These are phyloP conservation scores for Buceros bicornis DNA, from an alignment of 2,797 vertebrate species.

Conservation along the genomic window DNA sequence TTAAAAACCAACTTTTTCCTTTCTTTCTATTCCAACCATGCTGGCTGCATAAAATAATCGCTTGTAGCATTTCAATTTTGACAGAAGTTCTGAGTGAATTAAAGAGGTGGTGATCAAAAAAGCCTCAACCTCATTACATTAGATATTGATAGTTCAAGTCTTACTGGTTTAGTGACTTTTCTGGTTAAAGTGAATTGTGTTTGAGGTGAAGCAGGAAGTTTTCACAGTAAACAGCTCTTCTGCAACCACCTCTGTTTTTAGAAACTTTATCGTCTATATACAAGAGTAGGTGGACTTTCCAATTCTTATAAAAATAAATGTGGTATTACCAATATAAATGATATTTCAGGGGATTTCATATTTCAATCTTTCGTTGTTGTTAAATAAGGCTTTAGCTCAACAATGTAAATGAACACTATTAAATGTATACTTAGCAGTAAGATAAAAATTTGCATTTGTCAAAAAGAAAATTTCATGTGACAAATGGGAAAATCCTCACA, in stretches of 20 bases:
- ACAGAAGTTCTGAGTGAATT: constrained; percentile 22
- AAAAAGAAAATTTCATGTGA: neutral
- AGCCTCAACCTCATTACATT: neutral
- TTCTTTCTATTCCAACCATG: neutral
- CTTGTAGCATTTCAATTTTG: constrained; percentile 11
- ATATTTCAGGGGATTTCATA: neutral
- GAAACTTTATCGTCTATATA: neutral
- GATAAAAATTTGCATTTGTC: neutral
- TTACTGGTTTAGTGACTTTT: neutral
- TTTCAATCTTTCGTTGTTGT: neutral
- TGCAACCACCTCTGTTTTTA: neutral
- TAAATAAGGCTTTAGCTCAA: neutral
- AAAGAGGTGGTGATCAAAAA: neutral
- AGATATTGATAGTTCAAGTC: neutral
- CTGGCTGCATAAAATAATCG: neutral
- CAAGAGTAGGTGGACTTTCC: neutral
- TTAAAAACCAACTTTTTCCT: neutral
- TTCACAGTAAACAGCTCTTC: neutral
- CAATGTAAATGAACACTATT: neutral
- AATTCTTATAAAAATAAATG: neutral
- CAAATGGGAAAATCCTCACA: neutral
- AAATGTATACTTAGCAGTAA: neutral
- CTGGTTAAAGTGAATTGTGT: neutral
- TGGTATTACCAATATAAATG: neutral
- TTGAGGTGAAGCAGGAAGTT: neutral